phyloP scores from a whole-genome alignment of 2,888 invertebrate genomes.

The Coelinius sp. region DNA sequence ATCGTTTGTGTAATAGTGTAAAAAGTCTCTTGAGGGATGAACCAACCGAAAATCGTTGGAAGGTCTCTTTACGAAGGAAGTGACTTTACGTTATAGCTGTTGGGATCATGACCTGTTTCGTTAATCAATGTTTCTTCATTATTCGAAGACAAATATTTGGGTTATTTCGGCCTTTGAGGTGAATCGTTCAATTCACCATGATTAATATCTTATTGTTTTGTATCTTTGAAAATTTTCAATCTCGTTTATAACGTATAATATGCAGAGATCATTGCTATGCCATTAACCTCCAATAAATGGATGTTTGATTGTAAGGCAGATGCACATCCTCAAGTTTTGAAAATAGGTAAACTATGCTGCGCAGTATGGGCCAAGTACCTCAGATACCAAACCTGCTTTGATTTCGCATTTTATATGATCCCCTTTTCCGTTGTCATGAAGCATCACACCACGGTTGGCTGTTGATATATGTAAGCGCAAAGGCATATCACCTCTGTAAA shows the following conservation, averaged over 20 bases:
- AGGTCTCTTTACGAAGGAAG: background rate
- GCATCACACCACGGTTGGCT: background rate
- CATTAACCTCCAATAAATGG: background rate
- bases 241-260: background rate
- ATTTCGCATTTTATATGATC: conserved; percentile 17
- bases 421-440: conserved; percentile 2
- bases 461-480: background rate
- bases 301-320: background rate
- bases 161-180: background rate
- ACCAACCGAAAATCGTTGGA: background rate
- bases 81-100: background rate
- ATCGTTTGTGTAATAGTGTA: background rate
- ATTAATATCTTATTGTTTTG: background rate
- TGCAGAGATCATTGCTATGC: background rate
- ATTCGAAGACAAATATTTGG: too few relatives aligned
- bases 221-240: background rate
- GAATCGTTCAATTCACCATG: background rate
- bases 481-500: background rate
- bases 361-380: conserved; percentile 2
- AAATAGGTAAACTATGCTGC: background rate
- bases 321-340: background rate
- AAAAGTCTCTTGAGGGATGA: background rate
- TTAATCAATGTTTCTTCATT: background rate
- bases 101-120: background rate
- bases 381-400: conserved; percentile 6